phyloP scores from a whole-genome alignment of 1,140 invertebrate genomes.

The Subanguina moxae region DNA sequence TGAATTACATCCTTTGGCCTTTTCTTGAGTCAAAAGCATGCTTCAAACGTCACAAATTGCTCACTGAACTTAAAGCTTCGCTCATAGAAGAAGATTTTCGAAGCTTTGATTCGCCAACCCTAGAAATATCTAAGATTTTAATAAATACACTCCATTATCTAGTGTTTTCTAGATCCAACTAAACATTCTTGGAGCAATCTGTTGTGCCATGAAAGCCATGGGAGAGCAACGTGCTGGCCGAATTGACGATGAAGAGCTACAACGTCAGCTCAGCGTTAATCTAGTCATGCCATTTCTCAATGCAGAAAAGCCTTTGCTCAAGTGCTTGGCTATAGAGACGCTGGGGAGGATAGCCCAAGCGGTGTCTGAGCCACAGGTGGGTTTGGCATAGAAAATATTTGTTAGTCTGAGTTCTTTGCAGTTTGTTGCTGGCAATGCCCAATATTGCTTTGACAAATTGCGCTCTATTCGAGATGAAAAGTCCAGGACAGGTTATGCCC shows the following conservation, averaged over 20 bases:
- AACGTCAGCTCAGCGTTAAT: constrained; percentile 38
- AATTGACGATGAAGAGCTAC: constrained; percentile 45
- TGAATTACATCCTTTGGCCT: too few species aligned
- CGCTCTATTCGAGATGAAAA: constrained; percentile 80
- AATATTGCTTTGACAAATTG: constrained; percentile 80
- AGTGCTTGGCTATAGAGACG: constrained; percentile 79
- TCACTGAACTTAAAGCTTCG: too few species aligned
- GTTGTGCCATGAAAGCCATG: constrained; percentile 75
- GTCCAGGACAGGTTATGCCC: constrained; percentile 81
- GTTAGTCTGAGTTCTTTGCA: constrained; percentile 59
- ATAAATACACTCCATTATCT: too few species aligned
- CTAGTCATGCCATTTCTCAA: constrained; percentile 68
- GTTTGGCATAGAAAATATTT: not conserved
- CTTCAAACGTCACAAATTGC: too few species aligned
- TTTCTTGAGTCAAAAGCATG: too few species aligned
- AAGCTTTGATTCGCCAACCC: not conserved
- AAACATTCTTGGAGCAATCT: constrained; percentile 88
- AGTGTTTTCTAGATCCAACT: constrained; percentile 70
- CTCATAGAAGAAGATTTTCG: too few species aligned
- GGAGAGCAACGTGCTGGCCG: constrained; percentile 60
- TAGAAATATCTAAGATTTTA: too few species aligned
- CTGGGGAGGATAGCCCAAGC: constrained; percentile 83
- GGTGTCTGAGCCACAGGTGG: constrained; percentile 68
- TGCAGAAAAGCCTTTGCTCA: constrained; percentile 73
- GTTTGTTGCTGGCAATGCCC: constrained; percentile 83